Percentiles rank a stretch among this genome's conserved stretches.
These are phyloP conservation scores for Datnioides undecimradiatus DNA, from an alignment of 2,113 vertebrate genomes.

Conservation along the genomic window DNA sequence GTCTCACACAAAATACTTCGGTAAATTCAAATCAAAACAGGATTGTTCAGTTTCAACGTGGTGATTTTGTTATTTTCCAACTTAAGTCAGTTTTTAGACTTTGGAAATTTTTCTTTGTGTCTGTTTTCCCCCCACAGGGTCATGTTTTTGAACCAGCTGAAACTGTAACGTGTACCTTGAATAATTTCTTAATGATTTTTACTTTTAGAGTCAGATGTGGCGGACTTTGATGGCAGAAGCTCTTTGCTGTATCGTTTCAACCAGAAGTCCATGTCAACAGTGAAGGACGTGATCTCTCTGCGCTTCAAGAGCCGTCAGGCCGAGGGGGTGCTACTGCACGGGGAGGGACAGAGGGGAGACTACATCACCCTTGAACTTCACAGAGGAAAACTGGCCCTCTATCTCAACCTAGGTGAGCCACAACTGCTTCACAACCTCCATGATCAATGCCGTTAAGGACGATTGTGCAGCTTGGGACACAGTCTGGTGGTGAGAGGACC, in stretches of 20 bases:
- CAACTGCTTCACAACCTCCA: too few relatives aligned
- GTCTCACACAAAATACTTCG: too few relatives aligned
- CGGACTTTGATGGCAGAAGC: constrained; percentile 96
- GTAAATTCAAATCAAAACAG: too few relatives aligned
- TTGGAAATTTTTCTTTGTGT: too few relatives aligned
- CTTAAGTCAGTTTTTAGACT: too few relatives aligned
- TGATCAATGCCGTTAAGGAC: too few relatives aligned
- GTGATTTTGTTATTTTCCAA: too few relatives aligned
- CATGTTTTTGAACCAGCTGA: too few relatives aligned
- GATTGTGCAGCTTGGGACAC: neutral
- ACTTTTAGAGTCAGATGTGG: constrained; percentile 91
- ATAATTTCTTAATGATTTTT: too few relatives aligned
- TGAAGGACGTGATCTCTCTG: constrained; percentile 97
- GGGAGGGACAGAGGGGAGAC: constrained; percentile 95
- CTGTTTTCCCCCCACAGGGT: too few relatives aligned
- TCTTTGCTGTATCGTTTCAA: constrained; percentile 98
- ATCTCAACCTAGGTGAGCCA: constrained; percentile 95
- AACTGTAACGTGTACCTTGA: too few relatives aligned
- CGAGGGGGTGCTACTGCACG: constrained; percentile 95
- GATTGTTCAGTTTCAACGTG: too few relatives aligned
- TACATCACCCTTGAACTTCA: constrained; percentile 96
- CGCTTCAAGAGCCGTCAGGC: constrained; percentile 96
- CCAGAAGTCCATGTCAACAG: constrained; percentile 97
- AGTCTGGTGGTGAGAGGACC: neutral
- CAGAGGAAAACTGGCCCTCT: constrained; percentile 89